Base-by-base conservation (phyloP, 2,113 vertebrate species). In the Salvator merianae region DNA sequence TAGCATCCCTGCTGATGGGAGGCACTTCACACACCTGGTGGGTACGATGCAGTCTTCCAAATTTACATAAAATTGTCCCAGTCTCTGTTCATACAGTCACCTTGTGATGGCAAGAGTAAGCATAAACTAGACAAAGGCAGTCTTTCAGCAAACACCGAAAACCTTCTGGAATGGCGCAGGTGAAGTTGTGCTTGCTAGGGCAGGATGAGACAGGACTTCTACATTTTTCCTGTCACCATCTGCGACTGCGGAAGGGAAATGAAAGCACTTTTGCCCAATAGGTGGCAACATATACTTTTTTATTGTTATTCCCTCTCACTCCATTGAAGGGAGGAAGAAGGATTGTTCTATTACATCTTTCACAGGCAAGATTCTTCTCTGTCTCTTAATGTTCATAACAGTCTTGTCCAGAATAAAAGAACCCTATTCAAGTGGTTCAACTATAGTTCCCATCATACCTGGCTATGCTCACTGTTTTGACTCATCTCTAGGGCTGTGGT, bases 251-350 rank as follows among this genome's bases (percentile, higher is more conserved):
- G 40, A 47, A 47, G 2, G 71, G 30, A 22, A 77, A 69, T 53
- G 24, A 53, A 50, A 9, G 40, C 40, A 38, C 9, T 79, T 65
- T 59, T 32, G 28, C 22, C 9, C 77, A 74, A 55, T 63, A 80
- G 84, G 70, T 85, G 77, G 77, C 77, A 85, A 55, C 32, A 50
- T 30, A 7, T 53, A 32, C 26, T 34, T 85, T 66, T 66, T 6
- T 66, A 18, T 12, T n/a, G 7, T 70, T 34, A 26, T 68, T 53
- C 24, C 20, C 47, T 24, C 13, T 66, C 4, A 36, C 13, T 26
- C 32, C 76, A 28, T 50, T 76, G 63, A 8, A 53, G 34, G 43
- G 43, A 47, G 43, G 32, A 38, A 16, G 43, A 71, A 28, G 9
- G 26, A 81, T 12, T 28, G 36, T 36, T 70, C 65, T 24, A 9